A percentile compares a stretch with the other conserved stretches of the same genome.
These are phyloP conservation scores for Helobdella robusta DNA, from an alignment of 2,888 invertebrate genomes.

Conservation along the genomic window DNA sequence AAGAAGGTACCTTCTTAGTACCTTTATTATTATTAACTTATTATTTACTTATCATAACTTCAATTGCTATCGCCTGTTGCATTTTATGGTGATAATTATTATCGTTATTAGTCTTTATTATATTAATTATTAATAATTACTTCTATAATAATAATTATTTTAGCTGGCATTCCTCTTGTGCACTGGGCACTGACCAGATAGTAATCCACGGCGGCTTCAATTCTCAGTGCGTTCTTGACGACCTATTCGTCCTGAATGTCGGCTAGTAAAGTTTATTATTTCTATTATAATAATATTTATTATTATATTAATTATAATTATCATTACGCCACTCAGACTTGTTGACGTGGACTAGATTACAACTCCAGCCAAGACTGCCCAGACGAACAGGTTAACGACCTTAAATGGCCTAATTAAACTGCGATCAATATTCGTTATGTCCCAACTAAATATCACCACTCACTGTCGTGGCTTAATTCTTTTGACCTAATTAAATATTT, in stretches of 20 bases:
- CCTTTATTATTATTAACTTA: not conserved
- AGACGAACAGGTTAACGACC: slow-evolving; percentile 43
- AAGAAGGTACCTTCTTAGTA: slow-evolving; percentile 38
- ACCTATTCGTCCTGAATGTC: slow-evolving; percentile 44
- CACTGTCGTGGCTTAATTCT: no score
- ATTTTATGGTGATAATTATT: no score
- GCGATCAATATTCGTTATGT: no score
- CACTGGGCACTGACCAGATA: slow-evolving; percentile 41
- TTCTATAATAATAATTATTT: not conserved
- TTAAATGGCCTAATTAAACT: no score
- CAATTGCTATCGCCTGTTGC: not conserved
- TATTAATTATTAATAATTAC: not conserved
- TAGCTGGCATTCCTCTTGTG: slow-evolving; percentile 31
- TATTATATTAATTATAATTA: not conserved
- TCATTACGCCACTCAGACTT: slow-evolving; percentile 34
- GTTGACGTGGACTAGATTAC: slow-evolving; percentile 37
- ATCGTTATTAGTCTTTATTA: not conserved
- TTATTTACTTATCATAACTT: not conserved
- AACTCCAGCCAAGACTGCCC: slow-evolving; percentile 27
- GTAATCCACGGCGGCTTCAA: slow-evolving; percentile 48
- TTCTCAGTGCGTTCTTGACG: slow-evolving; percentile 43
- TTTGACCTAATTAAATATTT: no score
- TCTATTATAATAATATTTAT: not conserved
- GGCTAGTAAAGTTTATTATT: slow-evolving; percentile 35
- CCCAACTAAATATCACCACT: no score